Evolutionary conservation across 2,113 vertebrate species (phyloP), one percentile per base, ranked within the genome.

Genomic region (Sebastes fasciatus): DNA sequence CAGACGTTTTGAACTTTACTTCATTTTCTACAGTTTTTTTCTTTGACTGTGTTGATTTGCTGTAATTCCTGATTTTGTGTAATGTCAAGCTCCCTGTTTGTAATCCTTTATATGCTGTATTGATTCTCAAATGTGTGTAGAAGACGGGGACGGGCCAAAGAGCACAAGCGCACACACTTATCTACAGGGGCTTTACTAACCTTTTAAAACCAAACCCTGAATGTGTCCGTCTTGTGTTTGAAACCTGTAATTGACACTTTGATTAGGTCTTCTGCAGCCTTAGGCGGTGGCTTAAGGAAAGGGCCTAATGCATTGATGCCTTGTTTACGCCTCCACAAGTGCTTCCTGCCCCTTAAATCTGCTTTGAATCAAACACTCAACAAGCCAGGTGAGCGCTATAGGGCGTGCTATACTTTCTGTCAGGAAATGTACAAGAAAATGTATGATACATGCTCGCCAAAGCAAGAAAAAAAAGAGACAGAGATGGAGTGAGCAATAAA

Each of bases 161-260:
- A 67, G 17, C 46, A 64, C 9, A 61, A 14, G 21, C 73, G 65
- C 71, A 77, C 54, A 74, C 49, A 64, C 7, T 9, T 71, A 74
- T 66, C 86, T 79, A 78, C 52, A 17, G 54, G 86, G 82, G 80
- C 79, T 79, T 45, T 13, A 61, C 82, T 94, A 92, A 94, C 92
- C 93, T 94, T 94, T 94, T 61, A 82, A 82, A 76, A 69, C 67
- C 74, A 70, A 60, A 3, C 71, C 75, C 80, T 75, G 63, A 78
- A 73, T 69, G 69, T 79, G 72, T 89, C 88, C 54, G 51, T 92
- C 90, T 87, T 89, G 72, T 77, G 90, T 88, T 80, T 87, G 81
- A 86, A 88, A 74, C 23, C 76, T 14, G 72, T 86, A 90, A 92
- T 88, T 93, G 91, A 86, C 91, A 94, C 74, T 52, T 82, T 87